Base-by-base conservation (phyloP, 2,113 vertebrate species). In the Taurulus bubalis region DNA sequence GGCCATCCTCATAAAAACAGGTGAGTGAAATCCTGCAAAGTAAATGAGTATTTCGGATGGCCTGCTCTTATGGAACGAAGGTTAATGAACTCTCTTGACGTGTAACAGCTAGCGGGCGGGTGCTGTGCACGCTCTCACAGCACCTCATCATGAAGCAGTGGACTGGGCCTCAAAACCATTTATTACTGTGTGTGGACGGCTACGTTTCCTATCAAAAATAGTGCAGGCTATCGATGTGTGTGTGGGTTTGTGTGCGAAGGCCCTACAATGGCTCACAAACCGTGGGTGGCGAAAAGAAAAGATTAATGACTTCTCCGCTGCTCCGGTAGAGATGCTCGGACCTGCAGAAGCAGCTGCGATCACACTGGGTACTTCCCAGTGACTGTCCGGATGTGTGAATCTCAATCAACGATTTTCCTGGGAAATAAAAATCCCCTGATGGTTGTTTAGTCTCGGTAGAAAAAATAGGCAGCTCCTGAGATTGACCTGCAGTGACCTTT, bases 31-130 rank as follows among this genome's bases (percentile, higher is more conserved):
- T 71, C 15, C 55, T 72, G 51, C 3, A 62, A 73, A 63, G 51
- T 55, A 80, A 85, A 73, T 64, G 38, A 36, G 36, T 53, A 60
- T 76, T 83, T 77, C 26, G 4, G 42, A 66, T 24, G 28, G 34
- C 10, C 65, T 16, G 62, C 55, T 83, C 72, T 71, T 69, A 49
- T 75, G 65, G 24, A 75, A 75, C 22, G 62, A 36, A 38, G 56
- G 63, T 71, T 76, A 86, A 86, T 80, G 84, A 78, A 87, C 49
- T 79, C 47, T 77, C n/a, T 42, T 47, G 64, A 68, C 36, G 28
- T 38, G 67, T 53, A 76, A 75, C 55, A 58, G 63, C 71, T 74
- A 67, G 66, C 55, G 3, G 34, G 18, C 38, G 7, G 32, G 64
- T 47, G 53, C 0, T 47, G 22, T n/a, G 40, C 47, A 20, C 34